phyloP scores from a whole-genome alignment of 92 coral and sea anemone species.

The Siderastrea radians region DNA sequence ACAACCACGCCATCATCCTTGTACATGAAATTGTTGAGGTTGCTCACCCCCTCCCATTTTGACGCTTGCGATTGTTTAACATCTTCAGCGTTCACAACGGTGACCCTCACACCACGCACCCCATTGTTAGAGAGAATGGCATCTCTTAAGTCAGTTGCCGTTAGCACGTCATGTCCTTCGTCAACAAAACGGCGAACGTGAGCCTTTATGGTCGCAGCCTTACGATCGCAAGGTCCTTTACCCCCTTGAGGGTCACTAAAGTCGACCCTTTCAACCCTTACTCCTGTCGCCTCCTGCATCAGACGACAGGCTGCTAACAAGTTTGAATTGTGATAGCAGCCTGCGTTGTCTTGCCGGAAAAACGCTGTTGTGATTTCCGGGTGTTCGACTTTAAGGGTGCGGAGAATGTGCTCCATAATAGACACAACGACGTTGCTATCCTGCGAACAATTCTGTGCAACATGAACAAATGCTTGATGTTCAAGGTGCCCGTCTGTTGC shows the following conservation, averaged over 20 bases:
- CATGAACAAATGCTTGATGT: too few relatives aligned
- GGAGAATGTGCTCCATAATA: too few relatives aligned
- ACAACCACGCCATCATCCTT: slow-evolving; percentile 30
- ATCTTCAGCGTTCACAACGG: slow-evolving; percentile 35
- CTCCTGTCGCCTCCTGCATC: slow-evolving; percentile 41
- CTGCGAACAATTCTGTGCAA: too few relatives aligned
- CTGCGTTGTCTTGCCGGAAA: slow-evolving; percentile 14
- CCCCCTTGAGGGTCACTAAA: slow-evolving; percentile 61
- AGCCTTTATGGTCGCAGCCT: slow-evolving; percentile 69
- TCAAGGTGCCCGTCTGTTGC: too few relatives aligned
- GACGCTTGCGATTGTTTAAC: neutral
- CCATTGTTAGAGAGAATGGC: slow-evolving; percentile 69
- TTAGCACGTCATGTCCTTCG: slow-evolving; percentile 65
- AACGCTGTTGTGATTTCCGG: too few relatives aligned
- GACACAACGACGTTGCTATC: too few relatives aligned
- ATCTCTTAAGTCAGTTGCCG: slow-evolving; percentile 57
- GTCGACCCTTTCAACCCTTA: slow-evolving; percentile 10
- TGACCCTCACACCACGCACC: slow-evolving; percentile 66
- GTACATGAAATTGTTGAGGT: slow-evolving; percentile 55
- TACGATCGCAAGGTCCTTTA: slow-evolving; percentile 68
- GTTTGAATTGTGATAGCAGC: slow-evolving; percentile 55
- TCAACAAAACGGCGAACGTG: slow-evolving; percentile 58
- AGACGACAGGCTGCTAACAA: slow-evolving; percentile 47
- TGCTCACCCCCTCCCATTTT: slow-evolving; percentile 58
- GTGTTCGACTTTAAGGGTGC: too few relatives aligned